Percentiles rank a stretch among this genome's conserved stretches.
Evolutionary conservation across 2,113 vertebrate genomes (phyloP).

Genomic region (Hippocampus comes): DNA sequence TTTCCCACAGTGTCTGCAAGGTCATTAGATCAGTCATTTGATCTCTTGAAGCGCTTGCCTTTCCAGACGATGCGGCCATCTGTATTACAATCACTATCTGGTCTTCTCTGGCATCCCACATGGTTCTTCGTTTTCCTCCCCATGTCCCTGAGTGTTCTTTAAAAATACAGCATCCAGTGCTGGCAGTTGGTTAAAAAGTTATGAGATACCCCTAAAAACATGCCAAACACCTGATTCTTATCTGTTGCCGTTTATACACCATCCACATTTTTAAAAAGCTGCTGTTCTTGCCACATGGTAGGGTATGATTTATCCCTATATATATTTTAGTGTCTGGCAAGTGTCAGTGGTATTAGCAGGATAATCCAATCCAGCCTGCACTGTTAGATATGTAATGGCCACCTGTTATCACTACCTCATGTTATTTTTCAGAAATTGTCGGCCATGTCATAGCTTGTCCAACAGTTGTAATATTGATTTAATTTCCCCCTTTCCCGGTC

Average conservation of each 20-base stretch:
- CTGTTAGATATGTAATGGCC: neutral
- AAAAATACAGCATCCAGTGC: slow-evolving; percentile 4
- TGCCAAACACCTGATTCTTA: slow-evolving; percentile 6
- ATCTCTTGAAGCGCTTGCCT: slow-evolving; percentile 75
- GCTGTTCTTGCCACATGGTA: neutral
- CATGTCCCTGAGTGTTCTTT: neutral
- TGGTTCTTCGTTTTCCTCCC: slow-evolving; percentile 25
- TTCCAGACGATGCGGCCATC: slow-evolving; percentile 54
- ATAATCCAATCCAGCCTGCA: slow-evolving; percentile 1
- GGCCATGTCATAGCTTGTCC: neutral
- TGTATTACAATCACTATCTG: slow-evolving; percentile 48
- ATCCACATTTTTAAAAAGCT: neutral
- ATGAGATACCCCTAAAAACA: neutral
- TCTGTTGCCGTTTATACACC: slow-evolving; percentile 2
- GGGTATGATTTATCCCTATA: neutral
- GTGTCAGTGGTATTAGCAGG: slow-evolving; percentile 1
- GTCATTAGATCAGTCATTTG: slow-evolving; percentile 66
- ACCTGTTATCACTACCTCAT: neutral
- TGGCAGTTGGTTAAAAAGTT: neutral
- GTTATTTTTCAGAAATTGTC: neutral
- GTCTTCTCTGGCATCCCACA: slow-evolving; percentile 3
- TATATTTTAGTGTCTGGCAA: slow-evolving; percentile 6
- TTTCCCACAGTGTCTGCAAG: slow-evolving; percentile 38
- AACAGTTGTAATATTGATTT: neutral
- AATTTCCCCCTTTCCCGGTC: neutral